Evolutionary conservation across 2,888 invertebrate species (phyloP), one percentile per base, ranked within the genome.

Genomic region (Plagodis dolabraria): DNA sequence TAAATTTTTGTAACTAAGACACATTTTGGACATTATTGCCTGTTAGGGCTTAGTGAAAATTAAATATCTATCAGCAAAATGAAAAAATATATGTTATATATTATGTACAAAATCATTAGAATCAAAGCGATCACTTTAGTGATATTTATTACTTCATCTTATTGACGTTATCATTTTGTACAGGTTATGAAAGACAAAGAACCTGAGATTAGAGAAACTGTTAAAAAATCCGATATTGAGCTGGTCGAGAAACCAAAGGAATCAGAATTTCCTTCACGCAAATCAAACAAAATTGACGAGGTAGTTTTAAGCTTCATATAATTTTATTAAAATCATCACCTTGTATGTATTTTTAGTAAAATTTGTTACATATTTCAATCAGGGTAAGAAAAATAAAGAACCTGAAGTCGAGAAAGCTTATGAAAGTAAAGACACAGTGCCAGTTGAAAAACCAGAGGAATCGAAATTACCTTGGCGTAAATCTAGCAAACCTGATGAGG

Each of bases 381-480:
- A 75, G 74, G 71, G 56, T 53, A 67, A 57, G 22, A 67, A 64
- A 42, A 10, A 6, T n/a, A 60, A 56, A 56, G 47, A 47, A 33
- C 53, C 48, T 10, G 43, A 64, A 5, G 43, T 45, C n/a, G 46
- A 50, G 33, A 51, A 49, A 4, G 35, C 54, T 40, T 47, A 50
- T 52, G 63, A 59, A 59, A 49, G 47, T 9, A 43, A 52, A 49
- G 60, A 61, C 42, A 12, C 59, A 35, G 36, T 49, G 11, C 42
- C 53, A 11, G 44, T 59, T 6, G 67, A 69, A 53, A 58, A 51
- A 45, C 61, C 63, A 50, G 66, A 70, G 48, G 65, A 67, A 5
- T 50, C 65, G 43, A 72, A 65, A 43, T 68, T 52, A 36, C 69
- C 72, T n/a, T 64, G 64, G 71, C 64, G 67, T 35, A 68, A 67